These are phyloP conservation scores for Ptyas mucosa DNA, from an alignment of 2,113 vertebrate species.

Conservation along the genomic window DNA sequence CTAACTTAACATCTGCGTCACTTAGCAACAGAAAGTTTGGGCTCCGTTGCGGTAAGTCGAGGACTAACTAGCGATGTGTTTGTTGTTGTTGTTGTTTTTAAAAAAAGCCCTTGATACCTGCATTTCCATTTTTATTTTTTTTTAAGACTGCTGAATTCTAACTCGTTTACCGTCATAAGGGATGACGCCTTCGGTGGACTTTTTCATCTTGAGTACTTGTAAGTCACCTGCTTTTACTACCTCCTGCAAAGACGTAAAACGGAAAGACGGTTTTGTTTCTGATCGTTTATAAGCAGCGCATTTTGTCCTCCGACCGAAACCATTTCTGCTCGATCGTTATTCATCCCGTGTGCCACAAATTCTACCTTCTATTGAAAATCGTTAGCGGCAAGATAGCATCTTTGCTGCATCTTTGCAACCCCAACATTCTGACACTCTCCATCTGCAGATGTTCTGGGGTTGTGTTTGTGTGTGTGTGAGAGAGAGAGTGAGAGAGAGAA, in stretches of 20 bases:
- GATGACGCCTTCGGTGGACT: slow-evolving; percentile 97
- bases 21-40: neutral
- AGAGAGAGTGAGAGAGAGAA: too few species aligned
- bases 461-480: neutral
- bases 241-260: neutral
- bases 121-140: slow-evolving; percentile 42
- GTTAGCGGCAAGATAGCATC: neutral
- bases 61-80: neutral
- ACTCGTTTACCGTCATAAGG: slow-evolving; percentile 87
- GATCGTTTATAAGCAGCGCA: slow-evolving; percentile 12
- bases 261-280: slow-evolving; percentile 16
- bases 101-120: slow-evolving; percentile 41
- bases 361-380: neutral
- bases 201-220: slow-evolving; percentile 96
- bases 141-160: slow-evolving; percentile 90
- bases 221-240: slow-evolving; percentile 67
- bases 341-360: neutral
- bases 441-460: neutral
- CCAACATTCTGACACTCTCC: neutral
- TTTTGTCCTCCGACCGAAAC: neutral
- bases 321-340: neutral
- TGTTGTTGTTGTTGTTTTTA: neutral
- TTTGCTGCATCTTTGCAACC: neutral
- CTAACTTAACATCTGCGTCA: neutral
- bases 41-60: neutral